These are phyloP conservation scores for Melanotus villosus DNA, from an alignment of 2,888 invertebrate genomes.

Conservation along the genomic window DNA sequence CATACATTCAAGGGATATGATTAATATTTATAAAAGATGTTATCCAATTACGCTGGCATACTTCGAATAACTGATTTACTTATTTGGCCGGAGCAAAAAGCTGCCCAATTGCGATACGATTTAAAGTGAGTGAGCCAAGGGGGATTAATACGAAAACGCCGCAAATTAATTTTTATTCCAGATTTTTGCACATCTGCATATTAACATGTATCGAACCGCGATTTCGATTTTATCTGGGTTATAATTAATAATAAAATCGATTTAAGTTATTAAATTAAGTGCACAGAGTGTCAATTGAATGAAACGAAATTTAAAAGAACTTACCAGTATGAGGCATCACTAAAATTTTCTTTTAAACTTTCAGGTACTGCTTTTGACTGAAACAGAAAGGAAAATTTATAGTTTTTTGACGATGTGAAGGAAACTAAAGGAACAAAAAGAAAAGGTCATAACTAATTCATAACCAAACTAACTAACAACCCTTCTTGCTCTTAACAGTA, in stretches of 20 bases:
- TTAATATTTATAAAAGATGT: slow-evolving; percentile 50
- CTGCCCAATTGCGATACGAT: slow-evolving; percentile 1
- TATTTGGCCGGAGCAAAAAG: neutral
- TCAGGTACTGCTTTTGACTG: slow-evolving; percentile 6
- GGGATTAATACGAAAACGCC: neutral
- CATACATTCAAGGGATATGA: slow-evolving; percentile 45
- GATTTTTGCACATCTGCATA: neutral
- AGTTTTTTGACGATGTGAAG: neutral
- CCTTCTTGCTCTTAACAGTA: slow-evolving; percentile 10
- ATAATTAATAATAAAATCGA: no score
- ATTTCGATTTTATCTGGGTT: neutral
- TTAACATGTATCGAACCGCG: neutral
- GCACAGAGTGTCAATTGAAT: neutral
- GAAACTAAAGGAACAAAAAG: neutral
- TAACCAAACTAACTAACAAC: neutral
- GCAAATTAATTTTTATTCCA: slow-evolving; percentile 7
- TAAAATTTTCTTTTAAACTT: slow-evolving; percentile 5
- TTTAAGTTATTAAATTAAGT: neutral
- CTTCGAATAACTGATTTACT: slow-evolving; percentile 18
- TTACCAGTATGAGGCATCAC: slow-evolving; percentile 40
- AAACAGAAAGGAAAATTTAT: slow-evolving; percentile 9
- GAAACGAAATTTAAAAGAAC: neutral
- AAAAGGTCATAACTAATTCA: slow-evolving; percentile 1
- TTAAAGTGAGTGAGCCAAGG: neutral
- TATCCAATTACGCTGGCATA: slow-evolving; percentile 46